phyloP scores from a whole-genome alignment of 2,888 invertebrate species.

The Xestoiulus laeticollis region DNA sequence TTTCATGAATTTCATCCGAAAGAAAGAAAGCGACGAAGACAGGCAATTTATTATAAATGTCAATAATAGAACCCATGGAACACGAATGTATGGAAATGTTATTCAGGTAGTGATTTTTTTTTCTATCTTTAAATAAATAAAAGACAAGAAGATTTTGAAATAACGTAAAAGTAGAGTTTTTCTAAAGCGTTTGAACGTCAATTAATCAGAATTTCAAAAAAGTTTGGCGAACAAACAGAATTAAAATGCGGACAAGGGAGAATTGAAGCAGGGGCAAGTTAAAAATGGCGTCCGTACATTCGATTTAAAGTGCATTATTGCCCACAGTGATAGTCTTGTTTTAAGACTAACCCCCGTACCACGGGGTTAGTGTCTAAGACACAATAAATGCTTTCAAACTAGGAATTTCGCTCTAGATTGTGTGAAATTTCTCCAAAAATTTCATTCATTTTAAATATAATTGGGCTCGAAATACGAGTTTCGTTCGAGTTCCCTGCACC shows the following conservation, averaged over 20 bases:
- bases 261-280: not conserved
- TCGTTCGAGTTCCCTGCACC: too few species aligned
- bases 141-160: too few species aligned
- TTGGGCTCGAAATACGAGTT: too few species aligned
- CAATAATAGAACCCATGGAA: constrained; percentile 6
- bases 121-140: not conserved
- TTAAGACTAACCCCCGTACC: too few species aligned
- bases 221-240: constrained; percentile 1
- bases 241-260: not conserved
- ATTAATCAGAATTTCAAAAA: constrained; percentile 21
- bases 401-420: too few species aligned
- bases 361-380: too few species aligned
- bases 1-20: not conserved
- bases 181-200: not conserved
- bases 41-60: constrained; percentile 51
- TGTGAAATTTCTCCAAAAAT: too few species aligned
- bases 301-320: not conserved
- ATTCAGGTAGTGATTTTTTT: constrained; percentile 1
- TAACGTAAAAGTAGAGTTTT: not conserved
- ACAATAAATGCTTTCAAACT: too few species aligned
- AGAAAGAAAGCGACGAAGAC: not conserved
- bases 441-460: too few species aligned
- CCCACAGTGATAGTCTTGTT: too few species aligned
- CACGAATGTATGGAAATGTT: constrained; percentile 49
- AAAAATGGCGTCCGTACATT: not conserved